These are phyloP conservation scores for Scomber scombrus DNA, from an alignment of 2,113 vertebrate genomes.

Conservation along the genomic window DNA sequence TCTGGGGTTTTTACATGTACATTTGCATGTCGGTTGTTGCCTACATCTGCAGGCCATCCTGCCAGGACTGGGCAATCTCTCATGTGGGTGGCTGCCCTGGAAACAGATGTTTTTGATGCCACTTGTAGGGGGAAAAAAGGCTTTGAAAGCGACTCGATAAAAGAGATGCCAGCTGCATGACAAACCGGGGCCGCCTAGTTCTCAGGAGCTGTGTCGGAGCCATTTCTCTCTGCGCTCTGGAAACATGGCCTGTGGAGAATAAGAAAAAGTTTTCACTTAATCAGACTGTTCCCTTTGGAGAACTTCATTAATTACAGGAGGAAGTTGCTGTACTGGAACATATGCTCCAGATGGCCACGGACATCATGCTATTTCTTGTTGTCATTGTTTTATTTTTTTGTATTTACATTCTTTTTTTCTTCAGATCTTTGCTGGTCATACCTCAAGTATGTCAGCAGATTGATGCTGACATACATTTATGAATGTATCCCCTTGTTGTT, in stretches of 20 bases:
- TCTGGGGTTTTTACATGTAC: slow-evolving; percentile 66
- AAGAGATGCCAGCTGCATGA: slow-evolving; percentile 75
- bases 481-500: not conserved
- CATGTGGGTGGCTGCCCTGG: slow-evolving; percentile 69
- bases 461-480: not conserved
- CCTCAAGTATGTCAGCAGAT: slow-evolving; percentile 12
- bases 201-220: slow-evolving; percentile 65
- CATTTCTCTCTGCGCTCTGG: slow-evolving; percentile 43
- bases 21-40: slow-evolving; percentile 69
- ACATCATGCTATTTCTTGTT: slow-evolving; percentile 12
- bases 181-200: slow-evolving; percentile 58
- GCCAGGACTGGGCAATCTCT: slow-evolving; percentile 53
- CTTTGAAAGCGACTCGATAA: slow-evolving; percentile 80
- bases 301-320: slow-evolving; percentile 76
- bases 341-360: slow-evolving; percentile 58
- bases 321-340: slow-evolving; percentile 62
- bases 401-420: slow-evolving; percentile 12
- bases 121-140: slow-evolving; percentile 58
- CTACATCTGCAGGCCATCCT: slow-evolving; percentile 71
- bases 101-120: slow-evolving; percentile 83
- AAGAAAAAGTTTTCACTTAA: slow-evolving; percentile 75
- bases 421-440: not conserved
- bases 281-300: slow-evolving; percentile 72
- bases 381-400: slow-evolving; percentile 41
- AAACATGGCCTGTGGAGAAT: slow-evolving; percentile 67